Percentiles rank a stretch among this genome's conserved stretches.
phyloP scores from a whole-genome alignment of 2,797 vertebrate genomes.

The Aldrovandia affinis region DNA sequence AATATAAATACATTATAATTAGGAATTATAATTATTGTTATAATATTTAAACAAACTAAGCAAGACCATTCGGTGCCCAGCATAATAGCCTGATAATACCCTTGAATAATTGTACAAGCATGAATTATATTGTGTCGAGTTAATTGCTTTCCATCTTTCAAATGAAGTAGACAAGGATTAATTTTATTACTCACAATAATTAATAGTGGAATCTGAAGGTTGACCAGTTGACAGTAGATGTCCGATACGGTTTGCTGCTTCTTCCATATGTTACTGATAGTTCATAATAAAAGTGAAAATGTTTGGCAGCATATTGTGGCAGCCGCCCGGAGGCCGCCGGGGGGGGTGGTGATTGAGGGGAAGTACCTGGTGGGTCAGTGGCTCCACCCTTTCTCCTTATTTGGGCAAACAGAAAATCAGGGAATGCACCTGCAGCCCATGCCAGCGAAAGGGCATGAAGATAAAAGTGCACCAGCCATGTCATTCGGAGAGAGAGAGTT shows the following conservation, averaged over 20 bases:
- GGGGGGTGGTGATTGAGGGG: too few relatives aligned
- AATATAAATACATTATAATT: too few relatives aligned
- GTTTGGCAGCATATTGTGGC: background rate
- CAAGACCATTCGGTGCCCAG: background rate
- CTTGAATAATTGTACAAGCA: background rate
- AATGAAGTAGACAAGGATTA: background rate
- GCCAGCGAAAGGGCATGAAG: too few relatives aligned
- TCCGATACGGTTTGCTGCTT: background rate
- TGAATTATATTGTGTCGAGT: background rate
- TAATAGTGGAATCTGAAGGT: background rate
- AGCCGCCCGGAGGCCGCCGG: too few relatives aligned
- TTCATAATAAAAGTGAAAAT: background rate
- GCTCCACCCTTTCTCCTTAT: too few relatives aligned
- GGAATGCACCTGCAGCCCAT: too few relatives aligned
- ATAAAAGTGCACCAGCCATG: too few relatives aligned
- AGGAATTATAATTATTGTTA: background rate
- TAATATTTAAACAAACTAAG: background rate
- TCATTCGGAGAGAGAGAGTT: too few relatives aligned
- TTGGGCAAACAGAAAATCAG: too few relatives aligned
- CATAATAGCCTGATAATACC: background rate
- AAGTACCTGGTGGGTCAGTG: too few relatives aligned
- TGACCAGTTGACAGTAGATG: background rate
- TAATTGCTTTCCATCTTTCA: background rate
- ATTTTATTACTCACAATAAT: background rate
- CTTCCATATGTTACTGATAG: background rate